Evolutionary conservation across 2,797 vertebrate genomes (phyloP), one percentile per base, ranked within the genome.

Genomic region (Anguilla marmorata): DNA sequence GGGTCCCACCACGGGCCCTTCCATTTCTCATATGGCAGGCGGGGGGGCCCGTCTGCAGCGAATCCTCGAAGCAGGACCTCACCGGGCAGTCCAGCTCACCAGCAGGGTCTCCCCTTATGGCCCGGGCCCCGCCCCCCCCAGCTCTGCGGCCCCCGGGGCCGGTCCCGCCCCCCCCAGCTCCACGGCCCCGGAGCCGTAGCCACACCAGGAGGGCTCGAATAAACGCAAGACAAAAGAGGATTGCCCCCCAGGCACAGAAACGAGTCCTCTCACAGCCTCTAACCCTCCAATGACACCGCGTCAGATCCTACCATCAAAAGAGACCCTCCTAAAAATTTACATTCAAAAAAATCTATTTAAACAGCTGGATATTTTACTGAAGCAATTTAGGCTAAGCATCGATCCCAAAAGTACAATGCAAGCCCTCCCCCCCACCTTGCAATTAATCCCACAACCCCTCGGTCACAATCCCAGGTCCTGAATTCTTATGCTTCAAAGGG

Each of bases 191-290:
- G 90, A 94, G 24, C 92, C 93, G 92, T 89, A 91, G 90, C 91
- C 93, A 93, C 76, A 91, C 92, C 92, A 93, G 92, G 93, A 93
- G 93, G 90, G 92, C 94, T 93, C 94, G 94, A 93, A 94, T 94
- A 94, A 94, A 94, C 92, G 93, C 92, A 95, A 94, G 93, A 95
- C 95, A 96, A 96, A 95, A 95, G 93, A 93, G 93, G 94, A 95
- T 94, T 93, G 92, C 94, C 93, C 91, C 92, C 92, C 90, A 93
- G 91, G 87, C 88, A 76, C 88, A 91, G 89, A 90, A 92, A 93
- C 90, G 92, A 37, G 37, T 82, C 8, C 50, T 48, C 41, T 82
- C 45, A n/a, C 19, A 21, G 50, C 5, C 33, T 33, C 24, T 2
- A 19, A 30, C n/a, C 2, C 56, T 50, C 48, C 48, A 30, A 19